These are phyloP conservation scores for Oscheius myriophilus DNA, from an alignment of 2,888 invertebrate genomes.

Conservation along the genomic window DNA sequence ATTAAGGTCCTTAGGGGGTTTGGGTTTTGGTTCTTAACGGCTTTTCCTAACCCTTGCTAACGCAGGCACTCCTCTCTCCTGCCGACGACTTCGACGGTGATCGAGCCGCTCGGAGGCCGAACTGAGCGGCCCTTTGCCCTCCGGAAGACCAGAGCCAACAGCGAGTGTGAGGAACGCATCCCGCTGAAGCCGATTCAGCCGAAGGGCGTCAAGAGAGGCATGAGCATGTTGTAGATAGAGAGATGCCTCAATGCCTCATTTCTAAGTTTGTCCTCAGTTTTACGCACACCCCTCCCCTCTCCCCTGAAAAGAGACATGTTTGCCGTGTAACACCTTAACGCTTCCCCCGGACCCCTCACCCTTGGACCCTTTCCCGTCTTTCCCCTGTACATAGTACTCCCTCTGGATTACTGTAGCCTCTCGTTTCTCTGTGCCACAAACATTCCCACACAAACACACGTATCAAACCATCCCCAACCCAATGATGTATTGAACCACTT, in stretches of 20 bases:
- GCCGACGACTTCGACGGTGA: conserved; percentile 11
- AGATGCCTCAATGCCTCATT: too few species aligned
- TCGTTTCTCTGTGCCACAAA: too few species aligned
- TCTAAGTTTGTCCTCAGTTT: conserved; percentile 12
- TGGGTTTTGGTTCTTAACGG: conserved; percentile 10
- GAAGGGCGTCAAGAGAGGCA: conserved; percentile 21
- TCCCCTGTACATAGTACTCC: too few species aligned
- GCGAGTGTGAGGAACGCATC: conserved; percentile 25
- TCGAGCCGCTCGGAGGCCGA: conserved; percentile 5
- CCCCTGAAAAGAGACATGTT: too few species aligned
- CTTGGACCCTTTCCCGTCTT: too few species aligned
- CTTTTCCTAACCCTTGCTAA: not conserved
- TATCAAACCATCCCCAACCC: too few species aligned
- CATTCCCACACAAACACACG: too few species aligned
- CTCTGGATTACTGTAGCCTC: too few species aligned
- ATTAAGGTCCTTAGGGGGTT: not conserved
- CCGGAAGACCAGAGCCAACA: conserved; percentile 20
- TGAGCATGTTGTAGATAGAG: conserved; percentile 29
- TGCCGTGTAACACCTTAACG: too few species aligned
- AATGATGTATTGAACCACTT: too few species aligned
- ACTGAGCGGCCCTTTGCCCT: not conserved
- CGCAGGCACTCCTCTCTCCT: conserved; percentile 19
- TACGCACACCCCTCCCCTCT: too few species aligned
- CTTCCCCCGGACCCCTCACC: too few species aligned
- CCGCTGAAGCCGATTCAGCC: conserved; percentile 17